phyloP scores from a whole-genome alignment of 1,140 invertebrate species.

The Aphelenchoides avenae region DNA sequence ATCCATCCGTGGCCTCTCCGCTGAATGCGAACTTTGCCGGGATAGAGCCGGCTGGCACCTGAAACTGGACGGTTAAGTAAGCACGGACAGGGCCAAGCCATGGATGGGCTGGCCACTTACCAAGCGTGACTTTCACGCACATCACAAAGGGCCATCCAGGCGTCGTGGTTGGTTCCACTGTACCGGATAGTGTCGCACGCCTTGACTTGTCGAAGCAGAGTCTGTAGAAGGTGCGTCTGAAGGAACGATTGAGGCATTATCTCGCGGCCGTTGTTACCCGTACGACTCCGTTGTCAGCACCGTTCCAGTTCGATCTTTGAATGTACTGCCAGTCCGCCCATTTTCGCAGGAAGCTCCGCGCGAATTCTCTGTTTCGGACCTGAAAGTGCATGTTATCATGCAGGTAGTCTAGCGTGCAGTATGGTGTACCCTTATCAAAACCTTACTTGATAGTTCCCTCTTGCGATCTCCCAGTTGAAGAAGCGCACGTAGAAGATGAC shows the following conservation, averaged over 20 bases:
- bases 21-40: conserved; percentile 37
- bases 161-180: conserved; percentile 37
- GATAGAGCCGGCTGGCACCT: conserved; percentile 35
- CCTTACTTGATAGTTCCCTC: conserved; percentile 48
- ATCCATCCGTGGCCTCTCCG: conserved; percentile 37
- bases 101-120: too few species aligned
- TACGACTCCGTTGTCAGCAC: conserved; percentile 49
- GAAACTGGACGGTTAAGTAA: neutral
- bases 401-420: too few species aligned
- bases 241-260: conserved; percentile 1
- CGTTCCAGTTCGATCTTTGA: conserved; percentile 40
- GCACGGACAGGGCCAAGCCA: too few species aligned
- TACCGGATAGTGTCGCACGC: conserved; percentile 42
- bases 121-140: conserved; percentile 40
- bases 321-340: conserved; percentile 47
- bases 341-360: conserved; percentile 42
- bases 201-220: conserved; percentile 44
- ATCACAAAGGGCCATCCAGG: conserved; percentile 49
- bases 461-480: conserved; percentile 55
- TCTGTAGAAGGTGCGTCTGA: conserved; percentile 44
- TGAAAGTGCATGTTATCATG: conserved; percentile 14
- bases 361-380: conserved; percentile 44
- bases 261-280: conserved; percentile 12
- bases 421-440: too few species aligned
- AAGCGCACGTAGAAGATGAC: conserved; percentile 53